Base-by-base conservation (phyloP, 1,140 invertebrate genomes). In the Mercenaria mercenaria region DNA sequence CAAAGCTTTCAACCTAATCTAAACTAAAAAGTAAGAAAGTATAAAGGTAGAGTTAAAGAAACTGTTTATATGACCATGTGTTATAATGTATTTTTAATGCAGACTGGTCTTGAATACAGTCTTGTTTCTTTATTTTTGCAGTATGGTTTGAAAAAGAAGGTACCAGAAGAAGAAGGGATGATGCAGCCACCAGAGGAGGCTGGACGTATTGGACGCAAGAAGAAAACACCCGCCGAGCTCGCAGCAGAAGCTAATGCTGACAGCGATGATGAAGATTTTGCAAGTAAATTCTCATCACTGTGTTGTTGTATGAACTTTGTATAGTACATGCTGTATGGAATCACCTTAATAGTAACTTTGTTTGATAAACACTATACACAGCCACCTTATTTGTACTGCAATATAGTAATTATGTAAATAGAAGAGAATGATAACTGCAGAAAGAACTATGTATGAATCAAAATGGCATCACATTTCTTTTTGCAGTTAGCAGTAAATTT, bases 71-170 rank as follows among this genome's bases (percentile, higher is more conserved):
- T n/a, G n/a, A n/a, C n/a, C n/a, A n/a, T n/a, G n/a, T n/a, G n/a
- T n/a, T n/a, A n/a, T n/a, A n/a, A n/a, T n/a, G n/a, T n/a, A n/a
- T n/a, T n/a, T n/a, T n/a, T n/a, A n/a, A n/a, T n/a, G n/a, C n/a
- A n/a, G n/a, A n/a, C 43, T 47, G 43, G 43, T 8, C 15, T 47
- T 47, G 43, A 47, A 8, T 8, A 8, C 15, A 8, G 43, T 8
- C 15, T 6, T 47, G 6, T 47, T 6, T 47, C 15, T 47, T 47
- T 47, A 47, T 47, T 47, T 47, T 15, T 72, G 47, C 97, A 99
- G 99, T 99, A 99, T 97, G 99, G 99, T 96, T 99, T 99, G 96
- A 99, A 99, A 97, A 98, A 98, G 94, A 99, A 95, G 67, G 88
- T 91, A 18, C 85, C 99, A 96, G 98, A 99, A 95, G 94, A 94